phyloP scores from a whole-genome alignment of 1,140 invertebrate species.

The Bombus ignitus region DNA sequence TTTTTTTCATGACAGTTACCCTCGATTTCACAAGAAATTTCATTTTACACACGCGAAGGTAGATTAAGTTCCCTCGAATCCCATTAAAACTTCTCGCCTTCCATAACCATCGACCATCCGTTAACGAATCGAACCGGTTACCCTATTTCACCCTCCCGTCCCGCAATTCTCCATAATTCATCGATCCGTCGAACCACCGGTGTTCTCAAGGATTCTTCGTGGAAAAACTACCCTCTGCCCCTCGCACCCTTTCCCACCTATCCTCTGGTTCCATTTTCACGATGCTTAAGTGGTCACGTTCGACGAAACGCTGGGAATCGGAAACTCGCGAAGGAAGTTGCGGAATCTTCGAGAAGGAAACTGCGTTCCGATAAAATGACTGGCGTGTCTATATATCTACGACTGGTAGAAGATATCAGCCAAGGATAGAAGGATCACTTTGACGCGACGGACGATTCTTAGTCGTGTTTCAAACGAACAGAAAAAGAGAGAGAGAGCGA shows the following conservation, averaged over 20 bases:
- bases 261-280: neutral
- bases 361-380: neutral
- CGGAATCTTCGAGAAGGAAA: neutral
- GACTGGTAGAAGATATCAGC: neutral
- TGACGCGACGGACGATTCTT: constrained; percentile 46
- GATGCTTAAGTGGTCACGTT: constrained; percentile 28
- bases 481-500: neutral
- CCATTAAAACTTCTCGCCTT: constrained; percentile 26
- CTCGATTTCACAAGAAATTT: neutral
- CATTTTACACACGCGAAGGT: neutral
- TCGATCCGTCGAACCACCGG: neutral
- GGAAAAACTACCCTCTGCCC: constrained; percentile 37
- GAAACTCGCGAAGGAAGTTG: neutral
- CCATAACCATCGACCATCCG: neutral
- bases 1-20: neutral
- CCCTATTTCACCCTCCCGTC: too few relatives aligned
- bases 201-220: constrained; percentile 1
- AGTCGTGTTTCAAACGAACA: constrained; percentile 10
- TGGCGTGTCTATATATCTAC: neutral
- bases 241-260: too few relatives aligned
- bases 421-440: constrained; percentile 41
- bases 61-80: constrained; percentile 17
- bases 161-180: constrained; percentile 5
- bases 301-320: neutral
- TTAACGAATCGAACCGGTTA: constrained; percentile 6